Evolutionary conservation across 2,888 invertebrate genomes (phyloP), one percentile per base, ranked within the genome.

Genomic region (Diachrysia chrysitis): DNA sequence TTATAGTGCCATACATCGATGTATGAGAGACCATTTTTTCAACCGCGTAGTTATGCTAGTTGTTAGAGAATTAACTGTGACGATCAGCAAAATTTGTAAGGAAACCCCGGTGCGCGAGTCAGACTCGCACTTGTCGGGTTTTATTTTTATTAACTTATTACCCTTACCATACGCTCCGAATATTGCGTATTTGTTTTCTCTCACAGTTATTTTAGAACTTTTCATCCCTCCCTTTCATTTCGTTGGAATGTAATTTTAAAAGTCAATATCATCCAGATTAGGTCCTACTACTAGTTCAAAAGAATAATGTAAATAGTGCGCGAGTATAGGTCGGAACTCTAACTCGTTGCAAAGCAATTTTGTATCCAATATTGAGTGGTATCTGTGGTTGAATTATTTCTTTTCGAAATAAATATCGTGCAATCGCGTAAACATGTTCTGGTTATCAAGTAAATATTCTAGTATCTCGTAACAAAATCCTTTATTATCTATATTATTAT

Each of bases 301-400:
- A 57, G 51, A 54, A 32, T 46, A 58, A 58, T 75, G 71, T 56
- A 76, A 72, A 71, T 46, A 64, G 48, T 19, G 5, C 7, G 14
- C 57, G 76, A 71, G 76, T 46, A 37, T 42, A 53, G 63, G 19
- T 42, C 25, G 16, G 16, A 48, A 56, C 75, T n/a, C 58, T 51
- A 51, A 35, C 37, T n/a, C 59, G 53, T 59, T 53, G 32, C 58
- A 0, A 10, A 60, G 42, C 37, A 61, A 62, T 32, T 70, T 10
- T 42, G n/a, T 58, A 42, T 21, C 42, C 42, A 42, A 42, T 42
- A 42, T 42, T n/a, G n/a, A 42, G 42, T 1, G 4, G 16, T 37
- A 37, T 14, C 14, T 37, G 14, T 37, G n/a, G 42, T 6, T 42
- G n/a, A n/a, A n/a, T n/a, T 42, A 42, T 16, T n/a, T 42, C 42